These are phyloP conservation scores for Balaenoptera acutorostrata DNA, from an alignment of 2,113 vertebrate genomes.

Conservation along the genomic window DNA sequence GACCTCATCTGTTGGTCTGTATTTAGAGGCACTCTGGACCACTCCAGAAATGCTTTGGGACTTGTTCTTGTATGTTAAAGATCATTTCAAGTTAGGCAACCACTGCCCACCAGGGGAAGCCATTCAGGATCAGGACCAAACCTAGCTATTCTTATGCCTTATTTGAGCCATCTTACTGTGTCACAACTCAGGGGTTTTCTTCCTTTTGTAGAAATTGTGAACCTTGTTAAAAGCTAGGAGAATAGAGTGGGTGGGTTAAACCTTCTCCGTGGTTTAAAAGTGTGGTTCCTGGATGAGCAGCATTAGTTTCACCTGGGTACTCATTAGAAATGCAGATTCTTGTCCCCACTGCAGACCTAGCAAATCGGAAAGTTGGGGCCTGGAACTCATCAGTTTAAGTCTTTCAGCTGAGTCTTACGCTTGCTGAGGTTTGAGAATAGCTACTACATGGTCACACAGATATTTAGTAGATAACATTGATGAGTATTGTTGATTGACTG, in stretches of 20 bases:
- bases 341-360: background rate
- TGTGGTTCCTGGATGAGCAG: background rate
- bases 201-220: constrained; percentile 17
- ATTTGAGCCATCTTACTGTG: background rate
- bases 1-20: constrained; percentile 56
- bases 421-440: constrained; percentile 20
- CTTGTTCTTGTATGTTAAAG: background rate
- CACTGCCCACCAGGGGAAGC: background rate
- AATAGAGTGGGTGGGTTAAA: background rate
- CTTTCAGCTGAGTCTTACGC: background rate
- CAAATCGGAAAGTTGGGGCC: background rate
- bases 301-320: background rate
- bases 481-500: background rate
- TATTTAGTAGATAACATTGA: background rate
- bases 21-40: background rate
- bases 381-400: background rate
- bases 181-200: background rate
- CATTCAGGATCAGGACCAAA: constrained; percentile 17
- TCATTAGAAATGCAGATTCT: constrained; percentile 8
- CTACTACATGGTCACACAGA: background rate
- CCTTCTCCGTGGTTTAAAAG: background rate
- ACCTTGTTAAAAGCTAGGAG: background rate
- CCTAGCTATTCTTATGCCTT: background rate
- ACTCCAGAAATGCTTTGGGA: constrained; percentile 40
- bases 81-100: constrained; percentile 27